Conservation (phyloP, 2,888 invertebrate species). For the Agrotis ipsilon region DNA sequence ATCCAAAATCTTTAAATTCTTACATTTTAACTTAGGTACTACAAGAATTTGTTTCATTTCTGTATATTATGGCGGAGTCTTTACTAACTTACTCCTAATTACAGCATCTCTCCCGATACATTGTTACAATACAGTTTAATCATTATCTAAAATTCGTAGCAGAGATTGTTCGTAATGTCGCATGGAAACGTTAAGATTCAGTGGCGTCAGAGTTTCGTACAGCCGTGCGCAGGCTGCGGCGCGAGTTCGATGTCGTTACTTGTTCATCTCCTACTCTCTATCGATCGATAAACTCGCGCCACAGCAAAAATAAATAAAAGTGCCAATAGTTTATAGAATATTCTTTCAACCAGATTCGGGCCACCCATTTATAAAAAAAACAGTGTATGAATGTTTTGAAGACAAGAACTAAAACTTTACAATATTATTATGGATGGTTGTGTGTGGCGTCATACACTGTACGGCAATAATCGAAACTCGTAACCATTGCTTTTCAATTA, state of each 20-base stretch:
- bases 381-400: conserved; percentile 78
- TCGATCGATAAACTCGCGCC: conserved; percentile 64
- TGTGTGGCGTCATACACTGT: conserved; percentile 84
- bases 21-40: conserved; percentile 73
- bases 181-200: conserved; percentile 73
- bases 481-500: conserved; percentile 77
- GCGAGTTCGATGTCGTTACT: conserved; percentile 65
- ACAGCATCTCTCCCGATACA: conserved; percentile 69
- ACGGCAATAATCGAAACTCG: conserved; percentile 89
- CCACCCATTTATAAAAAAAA: conserved; percentile 81
- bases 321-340: conserved; percentile 82
- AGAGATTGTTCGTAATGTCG: conserved; percentile 79
- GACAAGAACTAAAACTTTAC: conserved; percentile 68
- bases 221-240: conserved; percentile 85
- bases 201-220: conserved; percentile 89
- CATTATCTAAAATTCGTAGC: conserved; percentile 83
- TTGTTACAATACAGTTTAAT: conserved; percentile 74
- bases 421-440: conserved; percentile 71
- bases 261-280: conserved; percentile 1
- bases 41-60: conserved; percentile 75
- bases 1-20: conserved; percentile 64
- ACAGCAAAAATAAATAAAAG: conserved; percentile 73
- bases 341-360: conserved; percentile 89
- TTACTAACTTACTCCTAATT: conserved; percentile 80
- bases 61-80: conserved; percentile 89